Percentiles rank a stretch among this genome's conserved stretches.
Evolutionary conservation across 2,113 vertebrate species (phyloP).

Genomic region (Cyprinus carpio): DNA sequence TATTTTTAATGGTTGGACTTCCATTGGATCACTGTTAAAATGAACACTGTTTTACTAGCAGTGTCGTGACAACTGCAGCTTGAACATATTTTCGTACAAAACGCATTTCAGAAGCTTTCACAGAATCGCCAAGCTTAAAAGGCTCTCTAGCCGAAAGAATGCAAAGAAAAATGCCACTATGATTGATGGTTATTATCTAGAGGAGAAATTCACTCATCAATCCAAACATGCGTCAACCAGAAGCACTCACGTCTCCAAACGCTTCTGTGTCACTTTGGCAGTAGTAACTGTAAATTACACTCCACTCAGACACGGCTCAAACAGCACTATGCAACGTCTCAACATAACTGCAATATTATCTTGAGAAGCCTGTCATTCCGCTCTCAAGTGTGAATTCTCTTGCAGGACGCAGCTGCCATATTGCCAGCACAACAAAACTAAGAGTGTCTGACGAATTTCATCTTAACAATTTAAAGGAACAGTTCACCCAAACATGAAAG

Average conservation of each 20-base stretch:
- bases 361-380: background rate
- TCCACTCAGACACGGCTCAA: background rate
- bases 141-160: background rate
- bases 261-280: background rate
- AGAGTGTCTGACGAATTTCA: background rate
- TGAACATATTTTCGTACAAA: background rate
- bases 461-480: background rate
- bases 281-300: background rate
- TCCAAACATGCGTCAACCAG: background rate
- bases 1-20: background rate
- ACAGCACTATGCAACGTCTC: background rate
- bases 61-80: background rate
- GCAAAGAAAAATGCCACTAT: background rate
- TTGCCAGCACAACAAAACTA: background rate
- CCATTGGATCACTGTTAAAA: background rate
- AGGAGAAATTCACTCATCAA: background rate
- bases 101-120: background rate
- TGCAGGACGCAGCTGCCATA: background rate
- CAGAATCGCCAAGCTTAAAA: background rate
- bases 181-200: background rate
- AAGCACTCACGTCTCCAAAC: background rate
- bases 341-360: slow-evolving; percentile 32
- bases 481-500: background rate
- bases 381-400: slow-evolving; percentile 20
- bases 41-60: background rate